Evolutionary conservation across 2,113 vertebrate species (phyloP).

Genomic region (Amia ocellicauda): DNA sequence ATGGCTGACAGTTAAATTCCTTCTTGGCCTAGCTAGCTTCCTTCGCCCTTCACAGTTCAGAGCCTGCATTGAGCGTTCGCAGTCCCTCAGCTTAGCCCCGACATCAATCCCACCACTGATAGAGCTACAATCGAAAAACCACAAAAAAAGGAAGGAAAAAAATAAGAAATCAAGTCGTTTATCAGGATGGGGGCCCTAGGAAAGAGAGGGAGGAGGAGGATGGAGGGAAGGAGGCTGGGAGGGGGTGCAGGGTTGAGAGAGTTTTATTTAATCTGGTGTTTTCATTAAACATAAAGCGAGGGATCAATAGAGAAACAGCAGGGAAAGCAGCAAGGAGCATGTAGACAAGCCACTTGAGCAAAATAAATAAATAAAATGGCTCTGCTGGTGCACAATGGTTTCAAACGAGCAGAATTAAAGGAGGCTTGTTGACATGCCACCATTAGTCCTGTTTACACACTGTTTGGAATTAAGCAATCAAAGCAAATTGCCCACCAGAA

Average conservation of each 20-base stretch:
- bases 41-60: slow-evolving; percentile 55
- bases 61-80: slow-evolving; percentile 30
- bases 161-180: slow-evolving; percentile 25
- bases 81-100: slow-evolving; percentile 26
- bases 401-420: slow-evolving; percentile 33
- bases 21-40: slow-evolving; percentile 31
- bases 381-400: slow-evolving; percentile 23
- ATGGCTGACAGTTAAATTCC: slow-evolving; percentile 51
- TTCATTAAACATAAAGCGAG: slow-evolving; percentile 33
- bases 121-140: slow-evolving; percentile 29
- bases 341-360: slow-evolving; percentile 31
- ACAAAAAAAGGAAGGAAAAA: slow-evolving; percentile 16
- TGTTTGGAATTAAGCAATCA: slow-evolving; percentile 16
- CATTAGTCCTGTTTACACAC: slow-evolving; percentile 21
- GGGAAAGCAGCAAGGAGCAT: slow-evolving; percentile 22
- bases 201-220: slow-evolving; percentile 9
- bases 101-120: slow-evolving; percentile 27
- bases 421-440: slow-evolving; percentile 14
- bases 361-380: slow-evolving; percentile 32
- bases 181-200: slow-evolving; percentile 9
- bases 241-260: slow-evolving; percentile 1
- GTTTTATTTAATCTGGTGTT: slow-evolving; percentile 26
- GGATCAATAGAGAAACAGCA: slow-evolving; percentile 34
- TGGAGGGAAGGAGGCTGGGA: background rate
- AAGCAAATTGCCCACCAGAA: slow-evolving; percentile 15